These are phyloP conservation scores for Syritta pipiens DNA, from an alignment of 2,888 invertebrate genomes.

Conservation along the genomic window DNA sequence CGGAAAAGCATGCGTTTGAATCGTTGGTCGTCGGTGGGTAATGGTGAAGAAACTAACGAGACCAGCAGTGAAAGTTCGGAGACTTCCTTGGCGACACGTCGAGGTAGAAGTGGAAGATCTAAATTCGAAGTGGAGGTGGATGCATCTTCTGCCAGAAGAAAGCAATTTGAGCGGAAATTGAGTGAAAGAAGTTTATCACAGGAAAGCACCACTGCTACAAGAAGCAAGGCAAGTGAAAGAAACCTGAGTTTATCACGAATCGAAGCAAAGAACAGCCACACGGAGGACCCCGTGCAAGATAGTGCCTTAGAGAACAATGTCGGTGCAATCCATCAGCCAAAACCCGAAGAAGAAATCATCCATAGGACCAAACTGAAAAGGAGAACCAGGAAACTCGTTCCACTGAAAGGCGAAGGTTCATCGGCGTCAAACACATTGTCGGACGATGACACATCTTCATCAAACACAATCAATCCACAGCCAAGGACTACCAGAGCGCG, in stretches of 20 bases:
- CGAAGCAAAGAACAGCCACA: no score
- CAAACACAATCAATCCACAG: no score
- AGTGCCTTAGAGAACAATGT: not conserved
- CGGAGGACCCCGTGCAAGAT: not conserved
- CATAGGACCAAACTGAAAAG: constrained; percentile 16
- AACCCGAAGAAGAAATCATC: not conserved
- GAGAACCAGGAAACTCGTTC: constrained; percentile 20
- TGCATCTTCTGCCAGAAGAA: no score
- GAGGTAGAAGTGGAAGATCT: constrained; percentile 17
- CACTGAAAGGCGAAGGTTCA: constrained; percentile 35
- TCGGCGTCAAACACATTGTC: constrained; percentile 30
- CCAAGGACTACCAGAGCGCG: constrained; percentile 42
- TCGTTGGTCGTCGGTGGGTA: not conserved
- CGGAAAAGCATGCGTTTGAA: constrained; percentile 20
- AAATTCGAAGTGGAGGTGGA: not conserved
- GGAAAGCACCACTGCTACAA: no score
- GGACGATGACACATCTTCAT: constrained; percentile 24
- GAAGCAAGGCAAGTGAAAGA: no score
- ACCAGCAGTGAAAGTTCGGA: constrained; percentile 45
- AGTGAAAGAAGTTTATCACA: no score
- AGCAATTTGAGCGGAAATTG: no score
- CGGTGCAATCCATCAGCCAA: not conserved
- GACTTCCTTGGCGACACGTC: not conserved
- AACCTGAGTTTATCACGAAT: no score
- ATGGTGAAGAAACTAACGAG: constrained; percentile 19